Evolutionary conservation across 92 coral and sea anemone genomes (phyloP).

Genomic region (Chrysogorgia sp.): DNA sequence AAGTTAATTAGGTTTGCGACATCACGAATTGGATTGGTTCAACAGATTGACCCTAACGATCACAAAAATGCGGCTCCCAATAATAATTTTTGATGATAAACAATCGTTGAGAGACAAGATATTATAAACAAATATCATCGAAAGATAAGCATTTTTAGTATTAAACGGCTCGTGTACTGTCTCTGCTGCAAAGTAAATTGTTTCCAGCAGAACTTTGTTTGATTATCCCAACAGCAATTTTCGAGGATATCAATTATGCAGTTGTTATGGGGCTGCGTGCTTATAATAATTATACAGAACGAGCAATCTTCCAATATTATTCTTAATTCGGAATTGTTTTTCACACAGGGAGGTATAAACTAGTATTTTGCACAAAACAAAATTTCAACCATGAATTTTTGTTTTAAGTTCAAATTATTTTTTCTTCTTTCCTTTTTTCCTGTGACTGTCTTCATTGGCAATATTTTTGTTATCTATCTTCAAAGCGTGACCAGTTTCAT

Average conservation of each 20-base stretch:
- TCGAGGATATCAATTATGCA: slow-evolving; percentile 6
- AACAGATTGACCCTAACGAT: not conserved
- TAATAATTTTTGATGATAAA: not conserved
- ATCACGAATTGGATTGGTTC: not conserved
- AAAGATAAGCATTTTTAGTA: not conserved
- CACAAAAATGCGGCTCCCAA: not conserved
- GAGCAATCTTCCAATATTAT: not conserved
- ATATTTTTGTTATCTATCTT: slow-evolving; percentile 47
- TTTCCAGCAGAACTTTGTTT: slow-evolving; percentile 26
- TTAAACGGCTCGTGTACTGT: not conserved
- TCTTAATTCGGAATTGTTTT: not conserved
- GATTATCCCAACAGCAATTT: slow-evolving; percentile 17
- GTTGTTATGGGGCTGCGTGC: not conserved
- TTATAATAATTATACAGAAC: not conserved
- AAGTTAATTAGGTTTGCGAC: slow-evolving; percentile 20
- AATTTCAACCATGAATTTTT: no score
- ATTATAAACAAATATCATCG: not conserved
- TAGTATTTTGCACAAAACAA: no score
- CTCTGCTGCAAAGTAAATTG: slow-evolving; percentile 12
- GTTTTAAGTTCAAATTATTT: not conserved
- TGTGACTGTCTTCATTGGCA: slow-evolving; percentile 33
- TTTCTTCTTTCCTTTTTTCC: slow-evolving; percentile 64
- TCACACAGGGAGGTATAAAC: not conserved
- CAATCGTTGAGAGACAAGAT: no score
- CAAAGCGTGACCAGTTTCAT: slow-evolving; percentile 89